phyloP scores from a whole-genome alignment of 2,888 invertebrate species.

The Clunio marinus region DNA sequence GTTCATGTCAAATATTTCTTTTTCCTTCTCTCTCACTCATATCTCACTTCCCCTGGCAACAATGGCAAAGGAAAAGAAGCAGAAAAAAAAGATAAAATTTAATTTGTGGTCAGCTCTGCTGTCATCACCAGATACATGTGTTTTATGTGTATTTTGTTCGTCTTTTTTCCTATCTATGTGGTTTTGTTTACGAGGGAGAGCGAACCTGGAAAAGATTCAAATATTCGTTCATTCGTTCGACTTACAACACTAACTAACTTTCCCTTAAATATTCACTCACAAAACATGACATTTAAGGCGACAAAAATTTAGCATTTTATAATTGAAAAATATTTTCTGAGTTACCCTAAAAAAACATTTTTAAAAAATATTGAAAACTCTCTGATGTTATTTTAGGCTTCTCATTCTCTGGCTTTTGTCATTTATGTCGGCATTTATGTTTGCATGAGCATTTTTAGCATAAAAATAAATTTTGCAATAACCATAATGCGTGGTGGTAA shows the following conservation, averaged over 20 bases:
- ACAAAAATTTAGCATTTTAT: constrained; percentile 17
- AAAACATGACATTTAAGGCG: constrained; percentile 5
- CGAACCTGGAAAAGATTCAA: no score
- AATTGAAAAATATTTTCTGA: background rate
- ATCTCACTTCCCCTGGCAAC: constrained; percentile 1
- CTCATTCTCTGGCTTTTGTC: background rate
- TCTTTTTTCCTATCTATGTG: background rate
- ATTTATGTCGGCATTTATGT: background rate
- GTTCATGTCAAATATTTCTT: no score
- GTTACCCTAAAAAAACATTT: constrained; percentile 6
- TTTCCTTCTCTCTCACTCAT: background rate
- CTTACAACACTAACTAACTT: no score
- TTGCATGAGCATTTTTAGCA: constrained; percentile 1
- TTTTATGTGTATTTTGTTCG: constrained; percentile 27
- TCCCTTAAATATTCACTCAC: no score
- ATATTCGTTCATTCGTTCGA: no score
- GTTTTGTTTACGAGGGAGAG: background rate
- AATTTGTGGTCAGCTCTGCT: constrained; percentile 36
- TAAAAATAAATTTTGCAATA: background rate
- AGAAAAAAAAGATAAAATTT: constrained; percentile 34
- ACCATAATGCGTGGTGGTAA: constrained; percentile 13
- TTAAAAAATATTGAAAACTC: background rate
- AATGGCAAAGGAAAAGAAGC: constrained; percentile 8
- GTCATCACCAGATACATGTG: constrained; percentile 23
- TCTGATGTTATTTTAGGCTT: constrained; percentile 23